These are phyloP conservation scores for Dipodomys ordii DNA, from an alignment of 2,113 vertebrate genomes.

Conservation along the genomic window DNA sequence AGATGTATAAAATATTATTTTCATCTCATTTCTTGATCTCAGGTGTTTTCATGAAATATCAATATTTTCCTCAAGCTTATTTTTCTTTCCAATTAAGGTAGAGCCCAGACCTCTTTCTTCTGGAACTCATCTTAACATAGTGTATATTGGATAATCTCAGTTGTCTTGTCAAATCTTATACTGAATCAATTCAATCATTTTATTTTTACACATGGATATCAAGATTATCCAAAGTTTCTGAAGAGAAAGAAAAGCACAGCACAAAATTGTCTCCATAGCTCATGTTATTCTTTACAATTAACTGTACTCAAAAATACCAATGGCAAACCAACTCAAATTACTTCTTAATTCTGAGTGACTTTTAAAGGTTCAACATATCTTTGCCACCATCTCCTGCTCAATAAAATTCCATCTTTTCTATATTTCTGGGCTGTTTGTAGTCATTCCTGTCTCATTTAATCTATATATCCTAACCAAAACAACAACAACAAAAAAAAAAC, in stretches of 20 bases:
- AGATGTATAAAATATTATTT: background rate
- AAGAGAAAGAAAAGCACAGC: too few species aligned
- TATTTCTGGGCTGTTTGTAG: background rate
- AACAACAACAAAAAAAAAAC: background rate
- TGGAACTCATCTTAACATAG: background rate
- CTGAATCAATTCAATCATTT: background rate
- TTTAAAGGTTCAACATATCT: accelerated
- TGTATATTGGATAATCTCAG: background rate
- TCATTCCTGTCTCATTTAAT: background rate
- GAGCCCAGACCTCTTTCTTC: background rate
- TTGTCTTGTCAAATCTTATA: background rate
- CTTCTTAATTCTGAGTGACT: background rate
- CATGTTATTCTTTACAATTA: background rate
- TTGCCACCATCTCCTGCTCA: background rate
- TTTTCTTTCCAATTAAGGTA: background rate
- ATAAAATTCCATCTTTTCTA: background rate
- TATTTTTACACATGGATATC: background rate
- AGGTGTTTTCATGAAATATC: background rate
- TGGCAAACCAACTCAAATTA: background rate
- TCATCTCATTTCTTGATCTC: background rate
- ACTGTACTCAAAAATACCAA: background rate
- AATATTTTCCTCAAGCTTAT: background rate
- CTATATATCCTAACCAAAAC: background rate
- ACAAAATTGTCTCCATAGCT: background rate
- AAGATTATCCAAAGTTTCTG: background rate